These are phyloP conservation scores for Metopia argyrocephala DNA, from an alignment of 2,888 invertebrate species.

Conservation along the genomic window DNA sequence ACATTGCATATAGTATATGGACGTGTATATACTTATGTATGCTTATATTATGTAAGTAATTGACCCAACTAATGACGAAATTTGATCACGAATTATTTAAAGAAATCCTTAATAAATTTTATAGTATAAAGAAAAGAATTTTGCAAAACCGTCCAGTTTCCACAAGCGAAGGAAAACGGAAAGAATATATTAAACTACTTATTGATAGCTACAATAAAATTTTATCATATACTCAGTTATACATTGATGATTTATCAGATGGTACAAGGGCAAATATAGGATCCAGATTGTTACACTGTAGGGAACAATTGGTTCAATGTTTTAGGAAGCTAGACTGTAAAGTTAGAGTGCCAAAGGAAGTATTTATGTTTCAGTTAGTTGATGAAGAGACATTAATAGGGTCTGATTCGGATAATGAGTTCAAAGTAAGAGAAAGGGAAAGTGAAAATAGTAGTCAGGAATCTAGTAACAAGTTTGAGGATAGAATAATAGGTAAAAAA, in stretches of 20 bases:
- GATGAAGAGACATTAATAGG: background rate
- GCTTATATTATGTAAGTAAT: too few relatives aligned
- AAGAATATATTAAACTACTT: slow-evolving; percentile 18
- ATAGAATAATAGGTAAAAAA: background rate
- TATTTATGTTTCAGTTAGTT: background rate
- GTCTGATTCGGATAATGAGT: background rate
- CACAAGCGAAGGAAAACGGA: slow-evolving; percentile 8
- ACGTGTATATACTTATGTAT: too few relatives aligned
- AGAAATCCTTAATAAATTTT: too few relatives aligned
- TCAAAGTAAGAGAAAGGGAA: too few relatives aligned
- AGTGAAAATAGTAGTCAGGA: too few relatives aligned
- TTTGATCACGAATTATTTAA: too few relatives aligned
- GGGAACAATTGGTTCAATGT: slow-evolving; percentile 1
- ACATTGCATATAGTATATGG: too few relatives aligned
- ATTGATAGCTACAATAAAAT: slow-evolving; percentile 12
- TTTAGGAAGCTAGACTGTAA: slow-evolving; percentile 8
- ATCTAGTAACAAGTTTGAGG: background rate
- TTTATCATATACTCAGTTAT: slow-evolving; percentile 13
- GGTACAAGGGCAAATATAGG: too few relatives aligned
- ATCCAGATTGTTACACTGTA: background rate
- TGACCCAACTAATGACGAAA: too few relatives aligned
- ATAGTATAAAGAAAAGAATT: too few relatives aligned
- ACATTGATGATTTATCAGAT: background rate
- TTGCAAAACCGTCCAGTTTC: slow-evolving; percentile 16
- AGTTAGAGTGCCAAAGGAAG: slow-evolving; percentile 4